Evolutionary conservation across 1,140 invertebrate genomes (phyloP), one percentile per base, ranked within the genome.

Genomic region (Drosophila pallidifrons): DNA sequence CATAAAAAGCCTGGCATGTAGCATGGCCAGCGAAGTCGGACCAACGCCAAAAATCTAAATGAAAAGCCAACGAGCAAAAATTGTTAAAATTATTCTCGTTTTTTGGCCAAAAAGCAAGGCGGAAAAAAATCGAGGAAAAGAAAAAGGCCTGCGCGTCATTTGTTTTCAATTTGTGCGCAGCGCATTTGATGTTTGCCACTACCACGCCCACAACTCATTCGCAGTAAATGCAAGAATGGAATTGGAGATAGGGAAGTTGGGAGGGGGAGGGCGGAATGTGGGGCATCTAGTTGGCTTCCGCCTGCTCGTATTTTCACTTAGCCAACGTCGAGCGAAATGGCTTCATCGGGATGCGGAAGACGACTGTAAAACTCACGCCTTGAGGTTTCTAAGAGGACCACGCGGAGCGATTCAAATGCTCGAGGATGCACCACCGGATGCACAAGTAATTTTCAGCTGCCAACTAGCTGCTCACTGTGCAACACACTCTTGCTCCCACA

Each of bases 81-180:
- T 66, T 66, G 60, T 72, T 72, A 72, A 76, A 76, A 72, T 76
- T 60, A 60, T 72, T 74, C 68, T 45, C 25, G 28, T 66, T 58
- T 66, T 58, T 66, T 47, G 30, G 57, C 41, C 45, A 38, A 60
- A 60, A 69, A 54, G 10, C 28, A 41, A 38, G 25, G 32, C 1
- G 4, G 16, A 55, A 55, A 41, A 57, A 20, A 16, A n/a, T 6
- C 10, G 35, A 38, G 8, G 6, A 38, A 8, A 10, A 15, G 49
- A 32, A 57, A 57, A 57, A 70, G 60, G 82, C 80, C 77, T 81
- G 77, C 55, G 80, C 83, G 71, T 75, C 83, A 88, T 89, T 88
- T 89, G 83, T 89, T 88, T 88, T 88, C 83, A 88, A 88, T 88
- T 88, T 88, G 83, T 75, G 74, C 75, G 61, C 68, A 71, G 82